Conservation (phyloP, 2,113 vertebrate species). For the Bos taurus region ARS-UCD2.0 NC_037334.1:43834001-43834500, state of each 20-base stretch:
- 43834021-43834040: not conserved
- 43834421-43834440: not conserved
- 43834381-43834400: not conserved
- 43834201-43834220: not conserved
- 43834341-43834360: not conserved
- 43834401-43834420: accelerated
- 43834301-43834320: not conserved
- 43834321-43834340: not conserved
- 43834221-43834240: not conserved
- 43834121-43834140: not conserved
- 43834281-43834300: not conserved
- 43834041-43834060: not conserved
- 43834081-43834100: not conserved
- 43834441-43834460: not conserved
- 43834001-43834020: not conserved
- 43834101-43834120: not conserved
- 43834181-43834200: accelerated
- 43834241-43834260: not conserved
- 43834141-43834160: not conserved
- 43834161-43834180: accelerated
- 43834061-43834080: not conserved
- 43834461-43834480: not conserved
- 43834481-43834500: not conserved
- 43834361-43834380: not conserved
- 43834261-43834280: not conserved